Evolutionary conservation across 1,140 invertebrate species (phyloP).

Genomic region (Drosophila azteca): DNA sequence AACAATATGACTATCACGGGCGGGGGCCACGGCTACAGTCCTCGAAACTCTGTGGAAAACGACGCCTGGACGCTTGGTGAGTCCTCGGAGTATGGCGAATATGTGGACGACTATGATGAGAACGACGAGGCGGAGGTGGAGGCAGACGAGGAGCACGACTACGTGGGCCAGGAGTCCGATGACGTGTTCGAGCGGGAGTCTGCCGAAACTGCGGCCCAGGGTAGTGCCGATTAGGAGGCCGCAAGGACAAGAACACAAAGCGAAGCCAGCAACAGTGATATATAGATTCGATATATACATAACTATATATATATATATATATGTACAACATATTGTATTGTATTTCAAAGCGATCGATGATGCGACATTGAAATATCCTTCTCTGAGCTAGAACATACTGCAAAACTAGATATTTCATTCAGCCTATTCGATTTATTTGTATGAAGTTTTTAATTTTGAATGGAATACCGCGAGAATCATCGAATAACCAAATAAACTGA

Average conservation of each 20-base stretch:
- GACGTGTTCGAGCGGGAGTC: constrained; percentile 67
- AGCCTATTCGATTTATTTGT: constrained; percentile 34
- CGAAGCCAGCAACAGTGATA: constrained; percentile 75
- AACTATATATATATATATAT: constrained; percentile 48
- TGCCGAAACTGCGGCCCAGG: constrained; percentile 45
- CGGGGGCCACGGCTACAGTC: constrained; percentile 64
- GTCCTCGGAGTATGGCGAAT: constrained; percentile 67
- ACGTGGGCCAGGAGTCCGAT: constrained; percentile 63
- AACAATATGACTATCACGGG: constrained; percentile 75
- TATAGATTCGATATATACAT: constrained; percentile 66
- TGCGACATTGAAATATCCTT: constrained; percentile 51
- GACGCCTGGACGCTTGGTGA: constrained; percentile 79
- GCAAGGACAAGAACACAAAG: constrained; percentile 9
- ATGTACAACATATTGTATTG: constrained; percentile 70
- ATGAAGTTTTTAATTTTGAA: constrained; percentile 40
- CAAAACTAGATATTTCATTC: constrained; percentile 23
- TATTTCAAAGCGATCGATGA: constrained; percentile 62
- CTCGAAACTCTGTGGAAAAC: constrained; percentile 76
- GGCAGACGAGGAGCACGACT: constrained; percentile 23
- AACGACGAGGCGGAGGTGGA: constrained; percentile 41
- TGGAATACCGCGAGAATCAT: constrained; percentile 18
- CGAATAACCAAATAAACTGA: constrained; percentile 57
- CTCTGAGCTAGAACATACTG: constrained; percentile 19
- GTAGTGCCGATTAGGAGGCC: constrained; percentile 14
- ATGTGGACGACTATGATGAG: constrained; percentile 63